Base-by-base conservation (phyloP, 1,140 invertebrate genomes). In the Coenobita brevimanus region DNA sequence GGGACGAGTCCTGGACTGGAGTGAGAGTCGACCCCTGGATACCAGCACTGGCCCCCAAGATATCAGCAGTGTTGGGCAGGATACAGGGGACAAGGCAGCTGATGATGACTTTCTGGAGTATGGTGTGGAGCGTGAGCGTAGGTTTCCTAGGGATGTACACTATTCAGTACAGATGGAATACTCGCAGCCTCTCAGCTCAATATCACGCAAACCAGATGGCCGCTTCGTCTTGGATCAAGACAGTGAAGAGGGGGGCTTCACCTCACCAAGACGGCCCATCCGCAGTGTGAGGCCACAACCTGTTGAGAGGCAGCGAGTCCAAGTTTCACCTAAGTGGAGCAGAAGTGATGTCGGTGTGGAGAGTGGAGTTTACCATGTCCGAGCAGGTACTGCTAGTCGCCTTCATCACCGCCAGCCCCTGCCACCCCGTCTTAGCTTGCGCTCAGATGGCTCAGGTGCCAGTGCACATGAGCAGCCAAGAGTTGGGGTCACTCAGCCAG, bases 171-270 rank as follows among this genome's bases (percentile, higher is more conserved):
- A 92, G 78, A 91, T 92, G 88, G 92, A 92, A 71, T 92, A 92
- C 78, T 91, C 91, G 2, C 90, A 91, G 80, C 94, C 94, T 17
- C 91, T 95, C 15, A 93, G 94, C 46, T 94, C 94, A 91, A 96
- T 96, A 91, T 95, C 95, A 87, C 94, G 95, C 75, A 94, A 96
- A 8, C 94, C 95, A 30, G 95, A 96, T 92, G 95, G 95, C 54
- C 94, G 95, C 64, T 96, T 97, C 93, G 94, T 96, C 67, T 92
- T 96, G 69, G 94, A 94, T 24, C 94, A 95, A 91, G 95, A 95
- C 50, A 97, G 96, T 91, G 96, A 97, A 92, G 96, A 97, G 92
- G 96, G 96, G 43, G 96, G 96, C 1, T 97, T 97, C 60, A 87
- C 88, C 33, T 89, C 88, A 38, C 88, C 90, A 24, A 84, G 89